Conservation (phyloP, 2,797 vertebrate species). For the Synaphobranchus kaupii region DNA sequence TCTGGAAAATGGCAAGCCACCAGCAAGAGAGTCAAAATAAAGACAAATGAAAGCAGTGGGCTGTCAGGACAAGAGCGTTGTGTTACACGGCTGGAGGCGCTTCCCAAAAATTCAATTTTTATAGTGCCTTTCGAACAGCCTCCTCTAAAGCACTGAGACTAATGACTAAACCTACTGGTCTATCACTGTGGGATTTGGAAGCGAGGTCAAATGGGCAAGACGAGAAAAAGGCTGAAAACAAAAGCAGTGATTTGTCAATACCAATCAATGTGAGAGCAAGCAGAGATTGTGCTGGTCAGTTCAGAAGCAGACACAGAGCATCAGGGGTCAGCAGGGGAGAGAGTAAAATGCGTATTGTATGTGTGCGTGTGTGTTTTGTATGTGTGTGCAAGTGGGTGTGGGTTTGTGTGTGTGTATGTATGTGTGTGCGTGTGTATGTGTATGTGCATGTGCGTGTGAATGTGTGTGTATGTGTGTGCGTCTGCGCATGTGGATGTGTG, state of each 20-base stretch:
- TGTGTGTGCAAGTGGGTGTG: not conserved
- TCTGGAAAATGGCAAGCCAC: conserved; percentile 12
- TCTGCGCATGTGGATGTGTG: not conserved
- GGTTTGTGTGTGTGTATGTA: not conserved
- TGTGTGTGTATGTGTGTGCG: not conserved
- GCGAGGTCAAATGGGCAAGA: conserved; percentile 17
- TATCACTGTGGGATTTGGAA: conserved; percentile 11
- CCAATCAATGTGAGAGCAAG: conserved; percentile 16
- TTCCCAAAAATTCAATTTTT: conserved; percentile 20
- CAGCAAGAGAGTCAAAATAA: conserved; percentile 6
- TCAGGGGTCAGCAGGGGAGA: not conserved
- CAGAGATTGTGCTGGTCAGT: conserved; percentile 7
- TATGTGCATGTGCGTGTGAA: not conserved
- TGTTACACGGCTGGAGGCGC: conserved; percentile 11
- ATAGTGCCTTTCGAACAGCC: conserved; percentile 3
- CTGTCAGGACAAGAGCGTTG: conserved; percentile 14
- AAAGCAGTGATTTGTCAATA: conserved; percentile 11
- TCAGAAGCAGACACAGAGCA: conserved; percentile 1
- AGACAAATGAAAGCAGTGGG: conserved; percentile 16
- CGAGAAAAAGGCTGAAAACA: not conserved
- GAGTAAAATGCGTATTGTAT: not conserved
- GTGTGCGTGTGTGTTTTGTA: not conserved
- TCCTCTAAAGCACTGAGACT: not conserved
- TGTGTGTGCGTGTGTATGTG: not conserved
- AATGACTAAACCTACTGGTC: not conserved